Evolutionary conservation across 2,113 vertebrate genomes (phyloP), one percentile per base, ranked within the genome.

Genomic region (Mastomys coucha): DNA sequence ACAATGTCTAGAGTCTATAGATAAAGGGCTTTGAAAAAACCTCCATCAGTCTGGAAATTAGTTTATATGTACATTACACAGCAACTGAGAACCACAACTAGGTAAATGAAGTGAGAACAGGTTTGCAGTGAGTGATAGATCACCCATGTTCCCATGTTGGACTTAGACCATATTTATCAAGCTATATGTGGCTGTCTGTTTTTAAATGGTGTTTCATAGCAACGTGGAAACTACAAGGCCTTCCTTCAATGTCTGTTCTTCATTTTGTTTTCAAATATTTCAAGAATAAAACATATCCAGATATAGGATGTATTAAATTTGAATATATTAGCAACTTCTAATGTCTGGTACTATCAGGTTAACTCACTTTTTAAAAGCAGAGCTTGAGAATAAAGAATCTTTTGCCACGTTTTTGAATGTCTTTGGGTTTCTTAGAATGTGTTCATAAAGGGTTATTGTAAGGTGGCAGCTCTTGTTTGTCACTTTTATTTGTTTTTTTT

Each of bases 221-320:
- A 94, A 92, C 51, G 26, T 65, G 58, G n/a, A 26, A 31, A n/a
- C 70, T 69, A 0, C 17, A 63, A 63, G 45, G 39, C 12, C n/a
- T 91, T 94, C 70, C 80, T 85, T 91, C 22, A 33, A 3, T 76
- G 22, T 49, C 72, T 75, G 49, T 78, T 85, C 60, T 91, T 88
- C 86, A 80, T 89, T 96, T 94, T 95, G 63, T 96, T 85, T 88
- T 95, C 7, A 93, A 76, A 78, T 92, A 65, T 78, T 78, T 91
- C 92, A 60, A 95, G 69, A 84, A 63, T 92, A 91, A 95, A 96
- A 53, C 5, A 75, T n/a, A 42, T 1, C 56, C 0, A 2, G 93
- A 67, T 94, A 60, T 11, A 65, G 75, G 70, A n/a, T 82, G 63
- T 72, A 67, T 89, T 94, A 94, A 89, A 90, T 94, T 95, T 91